A percentile compares a stretch with the other conserved stretches of the same genome.
phyloP scores from a whole-genome alignment of 2,113 vertebrate species.

The Saccopteryx leptura region DNA sequence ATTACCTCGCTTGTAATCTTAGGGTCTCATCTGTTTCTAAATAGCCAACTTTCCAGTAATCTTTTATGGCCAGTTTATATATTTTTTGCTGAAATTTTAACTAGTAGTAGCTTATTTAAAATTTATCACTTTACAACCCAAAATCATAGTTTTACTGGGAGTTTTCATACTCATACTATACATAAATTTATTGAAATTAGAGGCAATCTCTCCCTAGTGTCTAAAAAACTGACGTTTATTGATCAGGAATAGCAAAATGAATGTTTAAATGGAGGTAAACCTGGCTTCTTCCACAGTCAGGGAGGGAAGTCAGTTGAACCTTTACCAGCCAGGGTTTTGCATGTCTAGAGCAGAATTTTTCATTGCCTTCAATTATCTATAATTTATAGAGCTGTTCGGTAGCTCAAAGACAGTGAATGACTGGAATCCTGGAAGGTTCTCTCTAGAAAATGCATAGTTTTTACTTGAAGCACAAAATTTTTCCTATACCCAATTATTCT shows the following conservation, averaged over 20 bases:
- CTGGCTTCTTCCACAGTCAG: neutral
- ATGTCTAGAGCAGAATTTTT: neutral
- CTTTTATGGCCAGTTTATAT: neutral
- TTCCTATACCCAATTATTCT: neutral
- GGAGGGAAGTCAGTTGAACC: neutral
- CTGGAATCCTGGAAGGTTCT: neutral
- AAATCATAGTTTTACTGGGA: neutral
- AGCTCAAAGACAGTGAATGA: neutral
- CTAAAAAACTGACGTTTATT: neutral
- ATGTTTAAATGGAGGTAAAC: neutral
- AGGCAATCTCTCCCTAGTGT: neutral
- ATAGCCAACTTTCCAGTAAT: neutral
- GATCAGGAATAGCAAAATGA: neutral
- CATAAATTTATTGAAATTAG: neutral
- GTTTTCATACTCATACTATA: neutral
- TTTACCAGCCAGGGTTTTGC: neutral
- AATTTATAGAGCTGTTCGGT: neutral
- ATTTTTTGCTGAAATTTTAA: slow-evolving; percentile 48
- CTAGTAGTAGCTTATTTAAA: neutral
- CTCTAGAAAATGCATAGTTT: neutral
- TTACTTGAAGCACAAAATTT: neutral
- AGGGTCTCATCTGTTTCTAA: neutral
- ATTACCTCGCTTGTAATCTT: neutral
- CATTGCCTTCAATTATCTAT: neutral
- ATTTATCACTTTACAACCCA: neutral